Evolutionary conservation across 2,797 vertebrate genomes (phyloP).

Genomic region (Petrocephalus sullivani): DNA sequence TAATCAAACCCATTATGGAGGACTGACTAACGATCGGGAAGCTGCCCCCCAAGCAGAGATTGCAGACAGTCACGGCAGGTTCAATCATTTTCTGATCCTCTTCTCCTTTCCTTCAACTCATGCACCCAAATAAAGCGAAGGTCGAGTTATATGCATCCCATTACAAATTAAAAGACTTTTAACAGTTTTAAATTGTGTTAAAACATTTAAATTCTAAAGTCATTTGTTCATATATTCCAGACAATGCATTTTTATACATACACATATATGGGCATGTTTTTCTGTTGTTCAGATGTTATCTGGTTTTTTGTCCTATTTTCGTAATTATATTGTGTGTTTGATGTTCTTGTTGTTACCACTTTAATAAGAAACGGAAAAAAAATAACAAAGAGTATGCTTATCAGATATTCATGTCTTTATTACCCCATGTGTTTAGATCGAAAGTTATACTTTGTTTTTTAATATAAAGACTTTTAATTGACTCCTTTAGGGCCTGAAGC

Average conservation of each 20-base stretch:
- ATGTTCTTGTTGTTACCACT: not conserved
- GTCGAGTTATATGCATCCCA: not conserved
- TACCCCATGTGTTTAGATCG: not conserved
- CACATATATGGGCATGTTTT: not conserved
- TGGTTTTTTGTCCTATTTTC: not conserved
- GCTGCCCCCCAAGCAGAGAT: not conserved
- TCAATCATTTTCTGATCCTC: not conserved
- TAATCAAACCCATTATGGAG: no score
- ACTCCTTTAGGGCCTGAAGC: not conserved
- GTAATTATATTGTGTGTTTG: not conserved
- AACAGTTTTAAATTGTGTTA: not conserved
- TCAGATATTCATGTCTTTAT: not conserved
- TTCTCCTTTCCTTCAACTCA: not conserved
- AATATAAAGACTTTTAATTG: not conserved
- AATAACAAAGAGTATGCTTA: not conserved
- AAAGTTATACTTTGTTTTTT: not conserved
- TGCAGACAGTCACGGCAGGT: not conserved
- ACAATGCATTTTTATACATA: not conserved
- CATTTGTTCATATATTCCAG: not conserved
- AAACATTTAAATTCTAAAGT: no score
- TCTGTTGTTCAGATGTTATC: not conserved
- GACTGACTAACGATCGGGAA: not conserved
- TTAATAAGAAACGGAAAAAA: not conserved
- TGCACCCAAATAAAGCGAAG: not conserved
- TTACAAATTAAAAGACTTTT: not conserved